phyloP scores from a whole-genome alignment of 2,797 vertebrate genomes.

The Yasuhikotakia modesta region DNA sequence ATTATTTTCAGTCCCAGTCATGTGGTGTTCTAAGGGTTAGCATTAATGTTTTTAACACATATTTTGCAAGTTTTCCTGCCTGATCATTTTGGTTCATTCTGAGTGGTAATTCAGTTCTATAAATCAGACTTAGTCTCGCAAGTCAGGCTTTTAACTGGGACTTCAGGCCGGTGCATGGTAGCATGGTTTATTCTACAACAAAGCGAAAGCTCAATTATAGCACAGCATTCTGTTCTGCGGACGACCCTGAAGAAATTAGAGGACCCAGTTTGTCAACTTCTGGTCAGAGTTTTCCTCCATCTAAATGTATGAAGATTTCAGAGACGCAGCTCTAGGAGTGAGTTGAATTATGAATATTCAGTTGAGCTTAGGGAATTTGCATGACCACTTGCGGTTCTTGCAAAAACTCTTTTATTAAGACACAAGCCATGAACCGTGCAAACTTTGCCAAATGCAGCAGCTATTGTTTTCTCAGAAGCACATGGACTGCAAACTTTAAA shows the following conservation, averaged over 20 bases:
- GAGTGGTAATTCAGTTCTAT: background rate
- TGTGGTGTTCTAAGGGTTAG: background rate
- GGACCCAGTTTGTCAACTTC: background rate
- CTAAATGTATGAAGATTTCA: background rate
- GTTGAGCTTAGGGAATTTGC: background rate
- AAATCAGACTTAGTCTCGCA: slow-evolving; percentile 9
- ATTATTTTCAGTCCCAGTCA: background rate
- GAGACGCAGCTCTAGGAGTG: background rate
- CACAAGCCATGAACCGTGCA: background rate
- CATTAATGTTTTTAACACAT: background rate
- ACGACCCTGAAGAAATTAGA: background rate
- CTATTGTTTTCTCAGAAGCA: background rate
- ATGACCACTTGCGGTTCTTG: background rate
- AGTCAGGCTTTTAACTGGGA: background rate
- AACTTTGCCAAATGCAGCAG: background rate
- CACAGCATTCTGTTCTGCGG: background rate
- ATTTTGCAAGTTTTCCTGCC: background rate
- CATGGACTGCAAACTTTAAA: background rate
- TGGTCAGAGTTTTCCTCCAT: background rate
- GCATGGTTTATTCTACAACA: background rate
- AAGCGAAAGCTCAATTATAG: background rate
- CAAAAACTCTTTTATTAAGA: slow-evolving; percentile 1
- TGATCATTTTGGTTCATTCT: background rate
- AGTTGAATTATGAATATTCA: background rate
- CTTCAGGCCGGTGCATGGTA: background rate